Evolutionary conservation across 2,113 vertebrate genomes (phyloP).

Genomic region (Asarcornis scutulata): DNA sequence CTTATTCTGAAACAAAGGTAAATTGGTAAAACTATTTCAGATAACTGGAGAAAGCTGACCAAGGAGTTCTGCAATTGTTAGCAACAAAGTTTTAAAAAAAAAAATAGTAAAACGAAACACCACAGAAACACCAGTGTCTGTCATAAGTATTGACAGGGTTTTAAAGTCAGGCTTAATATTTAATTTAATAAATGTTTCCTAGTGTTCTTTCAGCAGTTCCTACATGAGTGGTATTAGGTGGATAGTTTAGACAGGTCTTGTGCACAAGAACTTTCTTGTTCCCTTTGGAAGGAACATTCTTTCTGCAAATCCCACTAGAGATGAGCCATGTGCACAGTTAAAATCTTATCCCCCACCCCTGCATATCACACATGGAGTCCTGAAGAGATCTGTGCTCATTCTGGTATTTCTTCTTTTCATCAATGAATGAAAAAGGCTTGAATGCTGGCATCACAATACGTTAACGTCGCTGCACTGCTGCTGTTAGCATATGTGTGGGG

Average conservation of each 20-base stretch:
- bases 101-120: too few relatives aligned
- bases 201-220: not conserved
- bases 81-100: not conserved
- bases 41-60: not conserved
- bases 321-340: accelerated
- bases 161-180: not conserved
- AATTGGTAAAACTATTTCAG: not conserved
- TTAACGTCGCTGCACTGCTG: not conserved
- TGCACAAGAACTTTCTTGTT: accelerated
- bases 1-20: not conserved
- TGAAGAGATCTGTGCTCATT: not conserved
- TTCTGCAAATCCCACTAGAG: not conserved
- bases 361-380: not conserved
- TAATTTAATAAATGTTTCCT: not conserved
- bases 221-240: accelerated
- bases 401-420: not conserved
- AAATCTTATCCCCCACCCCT: not conserved
- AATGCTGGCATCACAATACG: not conserved
- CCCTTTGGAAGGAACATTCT: not conserved
- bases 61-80: not conserved
- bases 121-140: not conserved
- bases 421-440: not conserved
- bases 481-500: not conserved
- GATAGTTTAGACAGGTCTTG: not conserved
- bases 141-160: not conserved